Evolutionary conservation across 2,888 invertebrate genomes (phyloP).

Genomic region (Branchipolynoe longqiensis): DNA sequence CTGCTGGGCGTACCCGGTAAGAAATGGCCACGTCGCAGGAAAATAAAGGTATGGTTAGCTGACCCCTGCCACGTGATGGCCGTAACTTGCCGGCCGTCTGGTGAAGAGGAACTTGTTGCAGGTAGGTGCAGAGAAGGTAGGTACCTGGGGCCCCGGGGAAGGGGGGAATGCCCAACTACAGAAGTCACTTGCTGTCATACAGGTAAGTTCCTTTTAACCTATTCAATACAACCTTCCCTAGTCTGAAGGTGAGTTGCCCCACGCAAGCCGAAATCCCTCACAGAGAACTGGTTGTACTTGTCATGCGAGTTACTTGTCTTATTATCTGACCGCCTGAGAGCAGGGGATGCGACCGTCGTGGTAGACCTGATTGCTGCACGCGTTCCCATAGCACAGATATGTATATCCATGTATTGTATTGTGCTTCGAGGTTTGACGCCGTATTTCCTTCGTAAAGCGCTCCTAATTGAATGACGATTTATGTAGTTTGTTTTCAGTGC

Average conservation of each 20-base stretch:
- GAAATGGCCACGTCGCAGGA: too few species aligned
- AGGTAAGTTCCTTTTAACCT: constrained; percentile 23
- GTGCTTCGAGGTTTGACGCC: background rate
- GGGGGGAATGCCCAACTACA: constrained; percentile 14
- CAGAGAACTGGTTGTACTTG: constrained; percentile 16
- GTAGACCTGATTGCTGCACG: background rate
- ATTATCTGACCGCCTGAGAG: background rate
- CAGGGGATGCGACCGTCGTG: background rate
- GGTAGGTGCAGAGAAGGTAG: constrained; percentile 41
- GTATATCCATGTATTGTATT: constrained; percentile 12
- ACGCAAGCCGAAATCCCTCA: background rate
- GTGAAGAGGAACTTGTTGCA: background rate
- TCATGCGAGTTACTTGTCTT: constrained; percentile 12
- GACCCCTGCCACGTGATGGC: background rate
- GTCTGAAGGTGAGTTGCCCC: background rate
- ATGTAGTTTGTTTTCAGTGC: constrained; percentile 52
- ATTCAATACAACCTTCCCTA: background rate
- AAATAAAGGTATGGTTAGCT: too few species aligned
- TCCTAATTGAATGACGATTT: background rate
- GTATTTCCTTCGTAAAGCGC: background rate
- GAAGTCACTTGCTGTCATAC: background rate
- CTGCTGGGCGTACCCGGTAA: too few species aligned
- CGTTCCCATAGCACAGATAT: background rate
- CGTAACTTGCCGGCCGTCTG: background rate
- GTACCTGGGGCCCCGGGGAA: constrained; percentile 27